Evolutionary conservation across 1,140 invertebrate species (phyloP).

Genomic region (Eurosta solidaginis): DNA sequence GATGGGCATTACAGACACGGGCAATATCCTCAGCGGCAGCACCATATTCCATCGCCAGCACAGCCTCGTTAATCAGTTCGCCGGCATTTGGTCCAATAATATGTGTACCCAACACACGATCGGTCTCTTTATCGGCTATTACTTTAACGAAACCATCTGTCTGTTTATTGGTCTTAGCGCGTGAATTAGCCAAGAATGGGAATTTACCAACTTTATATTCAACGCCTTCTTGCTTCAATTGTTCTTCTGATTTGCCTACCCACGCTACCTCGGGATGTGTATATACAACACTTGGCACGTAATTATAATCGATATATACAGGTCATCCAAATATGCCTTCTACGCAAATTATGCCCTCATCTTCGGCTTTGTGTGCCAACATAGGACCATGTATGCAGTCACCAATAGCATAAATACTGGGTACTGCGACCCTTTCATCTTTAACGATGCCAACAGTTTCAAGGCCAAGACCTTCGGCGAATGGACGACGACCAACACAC

Average conservation of each 20-base stretch:
- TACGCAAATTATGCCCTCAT: conserved; percentile 96
- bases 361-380: conserved; percentile 99
- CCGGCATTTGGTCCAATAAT: conserved; percentile 95
- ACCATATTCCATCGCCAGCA: conserved; percentile 98
- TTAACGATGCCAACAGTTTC: conserved; percentile 91
- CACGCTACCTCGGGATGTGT: conserved; percentile 99
- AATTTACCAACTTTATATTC: conserved; percentile 97
- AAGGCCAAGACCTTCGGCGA: conserved; percentile 87
- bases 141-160: conserved; percentile 98
- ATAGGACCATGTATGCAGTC: conserved; percentile 99
- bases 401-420: conserved; percentile 97
- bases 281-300: conserved; percentile 97
- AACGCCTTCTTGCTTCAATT: conserved; percentile 93
- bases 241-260: conserved; percentile 97
- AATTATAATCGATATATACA: conserved; percentile 99
- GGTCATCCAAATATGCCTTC: conserved; percentile 91
- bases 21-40: conserved; percentile 98
- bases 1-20: conserved; percentile 98
- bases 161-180: conserved; percentile 98
- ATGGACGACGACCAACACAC: conserved; percentile 93
- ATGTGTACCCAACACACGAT: conserved; percentile 94
- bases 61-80: conserved; percentile 96
- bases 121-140: conserved; percentile 89
- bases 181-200: conserved; percentile 95
- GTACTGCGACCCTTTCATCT: conserved; percentile 92